phyloP scores from a whole-genome alignment of 23 tunicate genomes.

The Halocynthia roretzi region DNA sequence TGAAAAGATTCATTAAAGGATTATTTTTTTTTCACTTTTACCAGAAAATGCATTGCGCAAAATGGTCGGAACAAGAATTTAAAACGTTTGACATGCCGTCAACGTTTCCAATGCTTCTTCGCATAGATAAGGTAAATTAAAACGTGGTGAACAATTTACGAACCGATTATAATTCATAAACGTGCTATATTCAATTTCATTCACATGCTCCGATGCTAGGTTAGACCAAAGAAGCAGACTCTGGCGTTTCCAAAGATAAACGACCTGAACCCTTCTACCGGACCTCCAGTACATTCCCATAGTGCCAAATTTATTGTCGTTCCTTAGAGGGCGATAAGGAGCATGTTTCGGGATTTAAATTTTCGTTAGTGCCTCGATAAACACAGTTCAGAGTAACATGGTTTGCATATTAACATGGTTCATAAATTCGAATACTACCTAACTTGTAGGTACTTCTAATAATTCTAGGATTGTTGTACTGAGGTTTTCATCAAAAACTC shows the following conservation, averaged over 20 bases:
- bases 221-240: constrained; percentile 31
- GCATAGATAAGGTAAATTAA: constrained; percentile 36
- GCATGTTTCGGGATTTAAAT: no score
- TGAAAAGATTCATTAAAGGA: no score
- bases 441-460: no score
- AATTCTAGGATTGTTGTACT: no score
- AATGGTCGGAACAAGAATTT: constrained; percentile 55
- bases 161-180: not conserved
- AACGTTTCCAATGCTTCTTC: constrained; percentile 46
- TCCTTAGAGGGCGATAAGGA: not conserved
- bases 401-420: no score
- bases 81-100: constrained; percentile 33
- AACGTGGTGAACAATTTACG: not conserved
- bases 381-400: no score
- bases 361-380: no score
- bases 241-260: constrained; percentile 22
- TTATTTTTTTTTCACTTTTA: not conserved
- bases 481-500: no score
- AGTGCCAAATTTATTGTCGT: constrained; percentile 27
- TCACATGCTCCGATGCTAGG: not conserved
- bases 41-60: constrained; percentile 58
- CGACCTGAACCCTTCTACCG: constrained; percentile 54
- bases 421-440: no score
- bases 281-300: constrained; percentile 46
- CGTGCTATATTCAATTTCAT: not conserved